phyloP scores from a whole-genome alignment of 2,888 invertebrate species.

The Noctua fimbriata region DNA sequence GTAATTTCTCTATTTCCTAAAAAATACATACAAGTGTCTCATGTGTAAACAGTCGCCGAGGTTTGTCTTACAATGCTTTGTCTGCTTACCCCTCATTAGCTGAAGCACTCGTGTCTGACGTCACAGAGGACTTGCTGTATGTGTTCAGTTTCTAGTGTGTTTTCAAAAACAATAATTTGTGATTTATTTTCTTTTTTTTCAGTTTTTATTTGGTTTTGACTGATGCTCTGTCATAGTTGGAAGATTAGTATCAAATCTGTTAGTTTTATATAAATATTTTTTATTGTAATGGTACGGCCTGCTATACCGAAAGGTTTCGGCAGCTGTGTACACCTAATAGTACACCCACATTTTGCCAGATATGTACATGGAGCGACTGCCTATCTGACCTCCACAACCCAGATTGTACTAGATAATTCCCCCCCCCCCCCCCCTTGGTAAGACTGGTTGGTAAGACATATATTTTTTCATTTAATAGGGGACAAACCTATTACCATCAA shows the following conservation, averaged over 20 bases:
- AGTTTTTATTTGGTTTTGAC: not conserved
- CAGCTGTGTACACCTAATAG: not conserved
- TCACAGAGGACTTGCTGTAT: conserved; percentile 38
- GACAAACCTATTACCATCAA: too few species aligned
- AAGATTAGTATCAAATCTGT: not conserved
- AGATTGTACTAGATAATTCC: too few species aligned
- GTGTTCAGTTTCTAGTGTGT: not conserved
- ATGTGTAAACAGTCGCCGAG: conserved; percentile 52
- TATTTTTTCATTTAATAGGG: not conserved
- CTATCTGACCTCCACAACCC: too few species aligned
- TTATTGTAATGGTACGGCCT: not conserved
- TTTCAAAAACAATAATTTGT: not conserved
- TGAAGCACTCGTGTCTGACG: conserved; percentile 59
- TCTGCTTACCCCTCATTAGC: conserved; percentile 66
- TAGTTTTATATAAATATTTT: not conserved
- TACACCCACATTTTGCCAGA: not conserved
- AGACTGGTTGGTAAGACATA: too few species aligned
- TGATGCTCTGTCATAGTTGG: not conserved
- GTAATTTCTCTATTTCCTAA: conserved; percentile 17
- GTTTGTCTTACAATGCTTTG: conserved; percentile 57
- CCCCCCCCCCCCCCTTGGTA: too few species aligned
- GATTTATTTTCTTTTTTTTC: not conserved
- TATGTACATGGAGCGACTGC: not conserved
- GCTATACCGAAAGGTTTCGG: not conserved
- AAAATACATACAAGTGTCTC: conserved; percentile 45